Conservation (phyloP, 2,113 vertebrate species). For the Brienomyrus brachyistius region DNA sequence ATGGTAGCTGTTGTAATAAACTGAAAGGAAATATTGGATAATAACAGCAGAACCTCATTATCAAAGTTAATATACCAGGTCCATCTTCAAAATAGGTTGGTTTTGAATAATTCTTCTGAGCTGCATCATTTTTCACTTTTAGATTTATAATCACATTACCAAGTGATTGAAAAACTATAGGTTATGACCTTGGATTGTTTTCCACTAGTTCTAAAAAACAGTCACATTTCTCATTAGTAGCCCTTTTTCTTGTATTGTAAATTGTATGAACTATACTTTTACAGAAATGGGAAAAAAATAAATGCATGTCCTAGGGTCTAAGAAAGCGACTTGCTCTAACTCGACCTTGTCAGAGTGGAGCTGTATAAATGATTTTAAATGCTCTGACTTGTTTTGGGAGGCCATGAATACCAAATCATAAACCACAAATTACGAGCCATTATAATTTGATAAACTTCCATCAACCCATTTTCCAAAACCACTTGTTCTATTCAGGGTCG, state of each 20-base stretch:
- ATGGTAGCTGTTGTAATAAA: neutral
- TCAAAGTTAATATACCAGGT: neutral
- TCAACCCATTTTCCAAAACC: neutral
- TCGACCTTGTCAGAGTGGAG: conserved; percentile 26
- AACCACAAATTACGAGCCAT: neutral
- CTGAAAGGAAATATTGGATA: neutral
- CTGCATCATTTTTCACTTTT: neutral
- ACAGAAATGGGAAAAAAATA: neutral
- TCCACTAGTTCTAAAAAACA: neutral
- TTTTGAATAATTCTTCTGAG: neutral
- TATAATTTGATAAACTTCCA: neutral
- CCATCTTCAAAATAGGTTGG: neutral
- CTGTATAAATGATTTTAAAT: conserved; percentile 30
- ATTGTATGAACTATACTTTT: neutral
- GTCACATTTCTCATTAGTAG: neutral
- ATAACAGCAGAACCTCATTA: neutral
- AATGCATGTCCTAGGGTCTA: conserved; percentile 15
- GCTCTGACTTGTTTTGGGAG: conserved; percentile 34
- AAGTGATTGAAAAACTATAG: neutral
- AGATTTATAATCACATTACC: neutral
- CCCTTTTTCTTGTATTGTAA: neutral
- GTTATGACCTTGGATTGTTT: neutral
- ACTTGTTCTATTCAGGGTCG: neutral
- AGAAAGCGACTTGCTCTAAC: conserved; percentile 33
- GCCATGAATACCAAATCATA: conserved; percentile 5